Percentiles rank a stretch among this genome's conserved stretches.
phyloP scores from a whole-genome alignment of 2,113 vertebrate species.

The Pseudopodoces humilis region DNA sequence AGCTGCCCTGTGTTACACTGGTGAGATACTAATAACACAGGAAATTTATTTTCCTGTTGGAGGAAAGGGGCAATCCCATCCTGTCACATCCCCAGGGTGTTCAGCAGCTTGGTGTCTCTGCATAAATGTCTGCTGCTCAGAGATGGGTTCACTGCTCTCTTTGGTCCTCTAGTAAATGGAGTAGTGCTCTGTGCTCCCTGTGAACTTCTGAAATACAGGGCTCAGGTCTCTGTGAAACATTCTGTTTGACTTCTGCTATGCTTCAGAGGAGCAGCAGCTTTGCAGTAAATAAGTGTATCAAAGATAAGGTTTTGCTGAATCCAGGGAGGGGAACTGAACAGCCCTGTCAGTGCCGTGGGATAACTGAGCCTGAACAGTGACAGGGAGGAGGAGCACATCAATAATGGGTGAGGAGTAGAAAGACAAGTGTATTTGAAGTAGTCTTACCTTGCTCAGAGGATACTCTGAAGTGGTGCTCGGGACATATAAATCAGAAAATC shows the following conservation, averaged over 20 bases:
- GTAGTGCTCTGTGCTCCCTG: not conserved
- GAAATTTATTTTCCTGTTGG: not conserved
- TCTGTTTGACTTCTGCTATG: not conserved
- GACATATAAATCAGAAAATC: not conserved
- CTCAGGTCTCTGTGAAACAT: not conserved
- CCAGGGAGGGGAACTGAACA: not conserved
- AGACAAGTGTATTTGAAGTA: not conserved
- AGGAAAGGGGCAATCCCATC: not conserved
- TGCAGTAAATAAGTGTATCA: not conserved
- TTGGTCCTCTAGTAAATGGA: not conserved
- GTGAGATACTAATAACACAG: not conserved
- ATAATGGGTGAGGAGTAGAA: not conserved
- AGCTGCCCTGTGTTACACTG: not conserved
- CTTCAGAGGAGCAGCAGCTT: not conserved
- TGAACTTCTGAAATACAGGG: not conserved
- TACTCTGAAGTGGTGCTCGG: not conserved
- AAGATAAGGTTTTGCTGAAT: not conserved
- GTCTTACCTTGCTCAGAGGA: not conserved
- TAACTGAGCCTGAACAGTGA: not conserved
- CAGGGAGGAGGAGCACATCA: not conserved
- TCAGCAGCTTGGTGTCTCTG: rapidly evolving
- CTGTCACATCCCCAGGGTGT: rapidly evolving
- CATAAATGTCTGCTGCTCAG: not conserved
- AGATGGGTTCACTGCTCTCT: not conserved
- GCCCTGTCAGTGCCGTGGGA: not conserved